Percentiles rank a stretch among this genome's conserved stretches.
phyloP scores from a whole-genome alignment of 2,113 vertebrate species.

The Campylorhamphus procurvoides region DNA sequence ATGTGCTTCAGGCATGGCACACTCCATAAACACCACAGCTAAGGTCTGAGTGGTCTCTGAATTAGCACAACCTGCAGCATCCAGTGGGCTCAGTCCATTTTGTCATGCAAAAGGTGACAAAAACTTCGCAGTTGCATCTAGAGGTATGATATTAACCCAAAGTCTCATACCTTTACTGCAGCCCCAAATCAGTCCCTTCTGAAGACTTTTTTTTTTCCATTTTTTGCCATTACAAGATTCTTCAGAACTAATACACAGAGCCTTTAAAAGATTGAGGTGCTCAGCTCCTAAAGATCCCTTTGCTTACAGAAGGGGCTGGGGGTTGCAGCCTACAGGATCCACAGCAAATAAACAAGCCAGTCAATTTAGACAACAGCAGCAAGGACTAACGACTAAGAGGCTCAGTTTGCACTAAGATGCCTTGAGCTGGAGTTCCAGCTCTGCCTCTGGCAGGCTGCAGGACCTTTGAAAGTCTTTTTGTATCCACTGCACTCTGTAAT shows the following conservation, averaged over 20 bases:
- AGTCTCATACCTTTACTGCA: neutral
- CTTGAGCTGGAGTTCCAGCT: neutral
- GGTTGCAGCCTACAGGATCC: neutral
- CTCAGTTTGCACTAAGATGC: neutral
- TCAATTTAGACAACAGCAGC: neutral
- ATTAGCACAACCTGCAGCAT: neutral
- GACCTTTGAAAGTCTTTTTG: neutral
- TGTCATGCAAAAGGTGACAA: neutral
- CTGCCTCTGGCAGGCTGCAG: neutral
- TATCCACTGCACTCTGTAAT: neutral
- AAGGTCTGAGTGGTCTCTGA: neutral
- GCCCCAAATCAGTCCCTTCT: neutral
- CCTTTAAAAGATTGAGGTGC: neutral
- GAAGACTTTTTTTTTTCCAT: neutral
- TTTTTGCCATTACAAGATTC: neutral
- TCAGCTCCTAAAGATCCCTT: neutral
- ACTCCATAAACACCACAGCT: neutral
- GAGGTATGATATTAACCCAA: neutral
- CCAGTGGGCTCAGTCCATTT: neutral
- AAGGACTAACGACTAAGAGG: neutral
- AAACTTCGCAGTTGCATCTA: neutral
- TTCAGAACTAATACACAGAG: neutral
- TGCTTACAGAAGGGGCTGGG: neutral
- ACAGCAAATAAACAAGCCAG: neutral
- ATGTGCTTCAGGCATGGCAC: neutral